phyloP scores from a whole-genome alignment of 2,888 invertebrate genomes.

The Nycteola revayana region DNA sequence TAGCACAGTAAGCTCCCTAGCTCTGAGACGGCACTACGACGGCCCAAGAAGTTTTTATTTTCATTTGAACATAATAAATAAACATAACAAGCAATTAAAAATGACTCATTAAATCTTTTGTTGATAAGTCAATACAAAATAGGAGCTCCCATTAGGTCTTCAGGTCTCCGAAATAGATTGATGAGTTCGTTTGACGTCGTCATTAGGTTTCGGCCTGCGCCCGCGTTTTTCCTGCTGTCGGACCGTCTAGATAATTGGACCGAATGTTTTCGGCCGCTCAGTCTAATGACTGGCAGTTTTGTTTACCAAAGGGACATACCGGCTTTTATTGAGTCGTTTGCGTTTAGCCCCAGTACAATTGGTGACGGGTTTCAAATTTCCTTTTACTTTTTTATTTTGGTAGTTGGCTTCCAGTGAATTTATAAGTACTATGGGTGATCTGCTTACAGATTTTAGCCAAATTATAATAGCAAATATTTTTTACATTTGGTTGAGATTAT shows the following conservation, averaged over 20 bases:
- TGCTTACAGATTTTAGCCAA: too few species aligned
- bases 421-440: too few species aligned
- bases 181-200: constrained; percentile 71
- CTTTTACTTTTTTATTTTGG: constrained; percentile 41
- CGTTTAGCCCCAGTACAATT: constrained; percentile 54
- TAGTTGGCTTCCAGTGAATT: too few species aligned
- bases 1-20: too few species aligned
- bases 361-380: constrained; percentile 51
- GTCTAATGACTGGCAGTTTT: constrained; percentile 78
- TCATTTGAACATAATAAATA: too few species aligned
- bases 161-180: constrained; percentile 63
- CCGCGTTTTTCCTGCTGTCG: constrained; percentile 58
- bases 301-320: constrained; percentile 70
- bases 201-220: constrained; percentile 65
- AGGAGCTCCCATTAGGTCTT: constrained; percentile 32
- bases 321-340: constrained; percentile 72
- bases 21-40: too few species aligned
- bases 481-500: too few species aligned
- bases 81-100: too few species aligned
- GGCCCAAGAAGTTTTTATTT: too few species aligned
- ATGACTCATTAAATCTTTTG: too few species aligned
- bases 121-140: constrained; percentile 16
- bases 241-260: constrained; percentile 67
- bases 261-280: constrained; percentile 70
- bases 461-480: too few species aligned